Evolutionary conservation across 2,797 vertebrate species (phyloP).

Genomic region (Danionella dracula): DNA sequence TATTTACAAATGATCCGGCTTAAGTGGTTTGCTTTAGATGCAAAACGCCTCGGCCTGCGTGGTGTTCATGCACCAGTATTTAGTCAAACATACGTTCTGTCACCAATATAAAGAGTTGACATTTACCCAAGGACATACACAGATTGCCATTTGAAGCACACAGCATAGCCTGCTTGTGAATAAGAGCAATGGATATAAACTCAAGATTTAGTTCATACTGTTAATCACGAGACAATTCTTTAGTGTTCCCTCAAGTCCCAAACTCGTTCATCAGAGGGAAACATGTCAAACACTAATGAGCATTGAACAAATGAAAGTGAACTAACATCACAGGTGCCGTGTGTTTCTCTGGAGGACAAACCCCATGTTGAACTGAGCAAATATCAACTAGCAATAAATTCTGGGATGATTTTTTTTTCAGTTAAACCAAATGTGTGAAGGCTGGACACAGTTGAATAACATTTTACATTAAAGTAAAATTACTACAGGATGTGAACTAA

Average conservation of each 20-base stretch:
- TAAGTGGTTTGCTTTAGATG: not conserved
- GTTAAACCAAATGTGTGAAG: too few relatives aligned
- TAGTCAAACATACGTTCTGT: not conserved
- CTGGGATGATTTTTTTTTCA: too few relatives aligned
- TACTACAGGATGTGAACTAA: too few relatives aligned
- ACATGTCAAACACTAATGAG: slow-evolving; percentile 4
- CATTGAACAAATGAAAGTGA: not conserved
- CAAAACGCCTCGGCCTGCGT: not conserved
- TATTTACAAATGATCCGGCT: not conserved
- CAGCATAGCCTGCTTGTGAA: not conserved
- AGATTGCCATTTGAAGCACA: not conserved
- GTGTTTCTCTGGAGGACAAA: not conserved
- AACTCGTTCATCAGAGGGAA: not conserved
- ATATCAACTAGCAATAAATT: not conserved
- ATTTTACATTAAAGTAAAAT: too few relatives aligned
- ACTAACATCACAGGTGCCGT: not conserved
- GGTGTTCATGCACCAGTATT: not conserved
- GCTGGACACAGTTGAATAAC: too few relatives aligned
- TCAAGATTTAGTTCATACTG: not conserved
- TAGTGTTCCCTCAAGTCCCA: slow-evolving; percentile 13
- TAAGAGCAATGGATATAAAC: not conserved
- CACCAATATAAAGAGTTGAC: not conserved
- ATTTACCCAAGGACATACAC: not conserved
- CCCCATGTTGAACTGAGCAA: not conserved
- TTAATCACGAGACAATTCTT: slow-evolving; percentile 9